Base-by-base conservation (phyloP, 2,888 invertebrate genomes). In the Drosophila percnosoma region DNA sequence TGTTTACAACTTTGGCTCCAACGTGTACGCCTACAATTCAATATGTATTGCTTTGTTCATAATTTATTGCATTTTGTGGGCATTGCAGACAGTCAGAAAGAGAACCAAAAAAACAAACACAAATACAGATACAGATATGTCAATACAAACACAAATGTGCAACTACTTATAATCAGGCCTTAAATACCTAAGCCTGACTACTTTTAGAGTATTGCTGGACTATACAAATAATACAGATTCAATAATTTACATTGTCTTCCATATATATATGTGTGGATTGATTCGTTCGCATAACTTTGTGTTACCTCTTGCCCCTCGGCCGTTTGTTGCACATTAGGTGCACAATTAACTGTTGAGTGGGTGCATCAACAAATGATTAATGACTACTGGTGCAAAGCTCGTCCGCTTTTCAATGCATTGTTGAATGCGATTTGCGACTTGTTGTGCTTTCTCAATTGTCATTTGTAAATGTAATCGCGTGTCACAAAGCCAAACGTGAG, bases 41-140 rank as follows among this genome's bases (percentile, higher is more conserved):
- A 82, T 67, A 71, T 51, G 53, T 45, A 70, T 80, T 64, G 71
- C 61, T 70, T 72, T 65, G 58, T 72, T 61, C 54, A 74, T 82
- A 84, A 87, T 90, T 89, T 90, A 89, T 87, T 89, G 87, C 84
- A 83, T 66, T 75, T 78, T 70, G 86, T 90, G 90, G 90, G 90
- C 89, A 90, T 90, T 88, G 87, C 81, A 86, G 78, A 88, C 90
- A 78, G 70, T 60, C 54, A 55, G 51, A 65, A 55, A 58, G 33
- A 69, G 55, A 69, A 67, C 68, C 65, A 61, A 58, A 59, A 21
- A 60, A 10, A 31, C 7, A 60, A 10, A 31, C 31, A 71, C 68
- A 63, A 60, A 10, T 31, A 71, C 68, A 60, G 51, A 65, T 63
- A 29, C 68, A 60, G 51, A 65, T 63, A 29, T 61, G 21, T 64